phyloP scores from a whole-genome alignment of 1,140 invertebrate species.

The Papilio glaucus region DNA sequence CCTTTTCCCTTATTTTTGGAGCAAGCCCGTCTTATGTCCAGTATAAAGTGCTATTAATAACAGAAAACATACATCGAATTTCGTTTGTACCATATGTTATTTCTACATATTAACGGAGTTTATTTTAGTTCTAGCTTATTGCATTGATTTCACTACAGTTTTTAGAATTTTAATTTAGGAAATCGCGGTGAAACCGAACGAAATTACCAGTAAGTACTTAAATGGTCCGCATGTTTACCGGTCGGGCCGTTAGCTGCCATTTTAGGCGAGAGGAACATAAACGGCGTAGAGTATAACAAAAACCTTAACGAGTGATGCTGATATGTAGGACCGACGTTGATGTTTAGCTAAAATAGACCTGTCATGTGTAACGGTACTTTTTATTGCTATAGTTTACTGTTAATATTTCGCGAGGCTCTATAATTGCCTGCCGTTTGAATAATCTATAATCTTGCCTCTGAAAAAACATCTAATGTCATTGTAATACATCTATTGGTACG shows the following conservation, averaged over 20 bases:
- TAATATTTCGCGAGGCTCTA: neutral
- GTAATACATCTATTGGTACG: too few relatives aligned
- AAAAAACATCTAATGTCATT: neutral
- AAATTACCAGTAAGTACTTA: slow-evolving; percentile 24
- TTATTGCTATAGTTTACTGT: slow-evolving; percentile 10
- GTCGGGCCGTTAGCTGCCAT: slow-evolving; percentile 19
- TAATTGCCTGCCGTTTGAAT: neutral
- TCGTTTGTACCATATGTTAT: too few relatives aligned
- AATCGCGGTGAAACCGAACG: slow-evolving; percentile 18
- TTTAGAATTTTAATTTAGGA: slow-evolving; percentile 12
- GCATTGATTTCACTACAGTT: neutral
- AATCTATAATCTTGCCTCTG: neutral
- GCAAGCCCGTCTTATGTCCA: too few relatives aligned
- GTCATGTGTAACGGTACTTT: neutral
- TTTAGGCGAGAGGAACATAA: slow-evolving; percentile 28
- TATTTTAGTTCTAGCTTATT: neutral
- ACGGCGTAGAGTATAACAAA: slow-evolving; percentile 16
- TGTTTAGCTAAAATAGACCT: neutral
- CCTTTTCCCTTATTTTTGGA: too few relatives aligned
- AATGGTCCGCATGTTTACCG: slow-evolving; percentile 26
- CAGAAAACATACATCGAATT: too few relatives aligned
- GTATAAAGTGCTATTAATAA: too few relatives aligned
- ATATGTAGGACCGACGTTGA: neutral
- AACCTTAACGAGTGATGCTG: slow-evolving; percentile 12
- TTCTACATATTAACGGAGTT: neutral